Evolutionary conservation across 1,140 invertebrate genomes (phyloP), one percentile per base, ranked within the genome.

Genomic region (Cotesia vestalis): DNA sequence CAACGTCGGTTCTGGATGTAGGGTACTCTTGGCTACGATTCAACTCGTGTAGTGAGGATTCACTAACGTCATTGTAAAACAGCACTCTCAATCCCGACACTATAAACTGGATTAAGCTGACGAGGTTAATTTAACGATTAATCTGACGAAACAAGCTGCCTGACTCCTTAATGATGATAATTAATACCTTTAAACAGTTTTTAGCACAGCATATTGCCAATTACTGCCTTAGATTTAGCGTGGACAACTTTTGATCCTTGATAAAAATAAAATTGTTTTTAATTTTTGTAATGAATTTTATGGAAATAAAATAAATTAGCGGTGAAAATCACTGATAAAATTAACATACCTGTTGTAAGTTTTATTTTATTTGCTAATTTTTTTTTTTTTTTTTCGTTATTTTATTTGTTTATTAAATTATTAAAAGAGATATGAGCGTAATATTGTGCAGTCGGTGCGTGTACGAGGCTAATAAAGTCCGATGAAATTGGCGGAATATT

Each of bases 21-120:
- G 27, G 73, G 52, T 20, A 66, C 73, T n/a, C 61, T 75, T 60
- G 72, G 66, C 55, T 79, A 79, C 11, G 76, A 71, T n/a, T 36
- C 73, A 36, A 73, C 70, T 53, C 68, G 72, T 51, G 36, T 78
- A 52, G 72, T 80, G 9, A 78, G 75, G 57, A 61, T 80, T 35
- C 75, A 78, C 34, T 79, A 78, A 61, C 36, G 20, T 5, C 35
- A 17, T n/a, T n/a, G 4, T 64, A 27, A 17, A 64, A 51, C 14
- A 51, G 51, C 17, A 27, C 38, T 20, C 4, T 52, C 14, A 11
- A 51, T 51, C 4, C n/a, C 38, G 4, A 52, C 12, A 64, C 17
- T n/a, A 46, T 46, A 46, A 55, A 55, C 12, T 55, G 17, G 53
- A 55, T 17, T 17, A 14, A n/a, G n/a, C 17, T 55, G 53, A 55